A percentile compares a stretch with the other conserved stretches of the same genome.
Evolutionary conservation across 2,888 invertebrate species (phyloP).

Genomic region (Orchesellides sinensis): DNA sequence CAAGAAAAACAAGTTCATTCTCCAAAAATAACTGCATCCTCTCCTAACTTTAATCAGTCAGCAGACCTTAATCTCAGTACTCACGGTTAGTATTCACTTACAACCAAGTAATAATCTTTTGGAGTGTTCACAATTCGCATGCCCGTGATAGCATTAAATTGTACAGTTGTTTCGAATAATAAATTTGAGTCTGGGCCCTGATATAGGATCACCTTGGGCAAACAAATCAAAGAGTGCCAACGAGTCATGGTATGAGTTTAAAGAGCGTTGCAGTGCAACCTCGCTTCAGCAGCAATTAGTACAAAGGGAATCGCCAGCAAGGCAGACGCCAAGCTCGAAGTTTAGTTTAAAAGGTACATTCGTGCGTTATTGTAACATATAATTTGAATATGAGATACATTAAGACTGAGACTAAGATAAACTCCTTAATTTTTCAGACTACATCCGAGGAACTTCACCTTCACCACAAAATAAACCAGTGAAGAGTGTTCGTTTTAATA

Average conservation of each 20-base stretch:
- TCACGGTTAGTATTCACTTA: too few species aligned
- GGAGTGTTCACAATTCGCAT: background rate
- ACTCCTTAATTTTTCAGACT: background rate
- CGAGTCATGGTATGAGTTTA: constrained; percentile 30
- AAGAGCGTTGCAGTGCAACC: background rate
- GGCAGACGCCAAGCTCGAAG: background rate
- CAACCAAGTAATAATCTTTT: too few species aligned
- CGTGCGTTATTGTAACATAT: background rate
- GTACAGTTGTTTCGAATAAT: background rate
- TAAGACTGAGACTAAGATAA: background rate
- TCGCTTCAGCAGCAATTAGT: background rate
- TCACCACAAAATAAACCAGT: background rate
- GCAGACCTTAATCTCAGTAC: too few species aligned
- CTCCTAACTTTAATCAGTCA: background rate
- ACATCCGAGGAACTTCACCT: background rate
- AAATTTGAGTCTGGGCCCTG: too few species aligned
- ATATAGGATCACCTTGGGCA: background rate
- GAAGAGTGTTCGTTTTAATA: constrained; percentile 1
- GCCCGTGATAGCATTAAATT: background rate
- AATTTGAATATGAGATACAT: background rate
- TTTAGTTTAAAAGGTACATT: background rate
- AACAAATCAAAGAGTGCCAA: constrained; percentile 2
- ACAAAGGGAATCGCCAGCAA: background rate
- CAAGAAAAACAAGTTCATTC: background rate
- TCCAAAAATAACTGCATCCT: background rate